phyloP scores from a whole-genome alignment of 1,140 invertebrate genomes.

The Pseudomyrmex gracilis region DNA sequence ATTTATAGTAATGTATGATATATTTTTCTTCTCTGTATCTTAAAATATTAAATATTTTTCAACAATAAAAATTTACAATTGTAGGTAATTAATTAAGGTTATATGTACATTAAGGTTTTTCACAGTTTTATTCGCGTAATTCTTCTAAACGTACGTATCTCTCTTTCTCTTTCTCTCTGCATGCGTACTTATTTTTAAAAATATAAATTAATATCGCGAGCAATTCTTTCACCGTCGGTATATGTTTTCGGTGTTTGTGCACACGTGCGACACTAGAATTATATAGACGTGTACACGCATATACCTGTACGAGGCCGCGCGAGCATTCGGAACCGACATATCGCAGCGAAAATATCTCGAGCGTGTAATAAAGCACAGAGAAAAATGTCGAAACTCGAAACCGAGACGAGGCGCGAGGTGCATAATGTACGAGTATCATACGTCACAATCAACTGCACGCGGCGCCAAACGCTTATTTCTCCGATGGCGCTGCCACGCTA shows the following conservation, averaged over 20 bases:
- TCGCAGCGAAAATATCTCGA: conserved; percentile 77
- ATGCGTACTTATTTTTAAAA: not conserved
- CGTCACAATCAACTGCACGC: conserved; percentile 80
- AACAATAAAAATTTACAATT: not conserved
- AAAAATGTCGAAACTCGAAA: conserved; percentile 80
- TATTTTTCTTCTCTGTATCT: not conserved
- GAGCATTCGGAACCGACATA: conserved; percentile 69
- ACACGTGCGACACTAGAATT: not conserved
- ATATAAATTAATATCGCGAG: conserved; percentile 12
- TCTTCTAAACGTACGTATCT: not conserved
- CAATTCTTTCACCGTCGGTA: conserved; percentile 14
- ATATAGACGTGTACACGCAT: too few species aligned
- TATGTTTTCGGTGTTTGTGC: conserved; percentile 11
- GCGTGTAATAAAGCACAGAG: conserved; percentile 78
- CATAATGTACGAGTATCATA: conserved; percentile 80
- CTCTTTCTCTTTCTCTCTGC: not conserved
- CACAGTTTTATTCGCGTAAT: too few species aligned
- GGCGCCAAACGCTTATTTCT: conserved; percentile 79
- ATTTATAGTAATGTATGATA: not conserved
- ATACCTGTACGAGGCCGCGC: not conserved
- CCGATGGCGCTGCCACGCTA: conserved; percentile 76
- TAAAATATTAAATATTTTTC: not conserved
- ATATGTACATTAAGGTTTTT: too few species aligned
- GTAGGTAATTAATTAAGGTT: not conserved
- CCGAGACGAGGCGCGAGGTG: conserved; percentile 77